Evolutionary conservation across 2,797 vertebrate genomes (phyloP).

Genomic region (Sitta carolinensis): DNA sequence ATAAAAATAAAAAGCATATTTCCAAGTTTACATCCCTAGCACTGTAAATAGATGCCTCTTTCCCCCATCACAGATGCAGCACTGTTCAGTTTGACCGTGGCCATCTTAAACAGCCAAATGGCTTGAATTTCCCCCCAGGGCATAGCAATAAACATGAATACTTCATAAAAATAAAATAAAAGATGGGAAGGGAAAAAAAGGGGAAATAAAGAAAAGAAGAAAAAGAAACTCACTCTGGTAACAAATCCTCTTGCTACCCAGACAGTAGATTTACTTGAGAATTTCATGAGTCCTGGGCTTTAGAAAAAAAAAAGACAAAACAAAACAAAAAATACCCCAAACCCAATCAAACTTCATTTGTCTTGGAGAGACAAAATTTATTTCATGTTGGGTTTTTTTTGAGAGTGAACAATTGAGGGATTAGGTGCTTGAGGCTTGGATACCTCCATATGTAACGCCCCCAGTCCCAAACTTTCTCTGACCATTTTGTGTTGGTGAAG

Average conservation of each 20-base stretch:
- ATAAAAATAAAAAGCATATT: neutral
- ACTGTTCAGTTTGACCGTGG: neutral
- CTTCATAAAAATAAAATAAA: neutral
- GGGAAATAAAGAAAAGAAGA: neutral
- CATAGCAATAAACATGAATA: constrained; percentile 16
- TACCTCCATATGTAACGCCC: neutral
- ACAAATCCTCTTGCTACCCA: neutral
- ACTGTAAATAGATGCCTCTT: constrained; percentile 8
- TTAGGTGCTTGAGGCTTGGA: neutral
- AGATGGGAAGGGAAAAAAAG: fast-evolving
- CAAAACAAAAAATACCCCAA: neutral
- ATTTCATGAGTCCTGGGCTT: neutral
- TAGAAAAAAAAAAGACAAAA: neutral
- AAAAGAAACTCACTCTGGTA: neutral
- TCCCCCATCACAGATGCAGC: neutral
- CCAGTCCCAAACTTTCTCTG: neutral
- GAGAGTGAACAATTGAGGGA: neutral
- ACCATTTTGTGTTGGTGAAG: neutral
- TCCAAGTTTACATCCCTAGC: neutral
- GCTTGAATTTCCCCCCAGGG: neutral
- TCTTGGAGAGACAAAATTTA: neutral
- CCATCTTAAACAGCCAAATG: neutral
- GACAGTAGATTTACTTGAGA: neutral
- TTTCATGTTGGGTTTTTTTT: neutral
- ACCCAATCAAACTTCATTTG: neutral